A percentile compares a stretch with the other conserved stretches of the same genome.
Evolutionary conservation across 2,888 invertebrate species (phyloP).

Genomic region (Campoplex nolae): DNA sequence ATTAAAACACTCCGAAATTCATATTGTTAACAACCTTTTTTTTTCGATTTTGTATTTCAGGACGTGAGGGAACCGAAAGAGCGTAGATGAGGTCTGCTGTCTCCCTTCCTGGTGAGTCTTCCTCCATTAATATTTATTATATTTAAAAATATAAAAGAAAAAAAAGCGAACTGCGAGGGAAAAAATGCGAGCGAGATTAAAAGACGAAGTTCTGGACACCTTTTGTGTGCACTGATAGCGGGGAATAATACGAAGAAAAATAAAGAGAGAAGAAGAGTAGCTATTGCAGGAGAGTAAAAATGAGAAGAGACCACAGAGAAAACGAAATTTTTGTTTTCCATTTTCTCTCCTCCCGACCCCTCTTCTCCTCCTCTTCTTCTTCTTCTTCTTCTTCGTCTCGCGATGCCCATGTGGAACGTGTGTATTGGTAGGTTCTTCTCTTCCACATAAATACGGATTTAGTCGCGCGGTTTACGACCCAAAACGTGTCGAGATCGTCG

Average conservation of each 20-base stretch:
- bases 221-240: neutral
- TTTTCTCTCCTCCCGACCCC: conserved; percentile 7
- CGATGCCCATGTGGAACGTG: conserved; percentile 36
- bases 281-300: neutral
- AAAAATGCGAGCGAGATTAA: conserved; percentile 28
- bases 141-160: neutral
- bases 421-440: conserved; percentile 71
- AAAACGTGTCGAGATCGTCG: conserved; percentile 84
- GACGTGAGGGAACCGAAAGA: conserved; percentile 76
- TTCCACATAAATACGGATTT: conserved; percentile 84
- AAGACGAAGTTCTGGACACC: neutral
- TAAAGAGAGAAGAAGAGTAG: neutral
- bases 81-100: conserved; percentile 81
- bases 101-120: conserved; percentile 76
- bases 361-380: neutral
- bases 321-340: conserved; percentile 48
- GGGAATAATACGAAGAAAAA: conserved; percentile 2
- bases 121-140: neutral
- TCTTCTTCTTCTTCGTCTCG: conserved; percentile 21
- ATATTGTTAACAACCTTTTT: conserved; percentile 8
- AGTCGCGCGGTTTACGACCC: conserved; percentile 83
- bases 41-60: conserved; percentile 74
- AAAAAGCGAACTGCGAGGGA: conserved; percentile 4
- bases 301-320: conserved; percentile 54
- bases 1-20: neutral